phyloP scores from a whole-genome alignment of 1,140 invertebrate species.

The Diabrotica undecimpunctata region DNA sequence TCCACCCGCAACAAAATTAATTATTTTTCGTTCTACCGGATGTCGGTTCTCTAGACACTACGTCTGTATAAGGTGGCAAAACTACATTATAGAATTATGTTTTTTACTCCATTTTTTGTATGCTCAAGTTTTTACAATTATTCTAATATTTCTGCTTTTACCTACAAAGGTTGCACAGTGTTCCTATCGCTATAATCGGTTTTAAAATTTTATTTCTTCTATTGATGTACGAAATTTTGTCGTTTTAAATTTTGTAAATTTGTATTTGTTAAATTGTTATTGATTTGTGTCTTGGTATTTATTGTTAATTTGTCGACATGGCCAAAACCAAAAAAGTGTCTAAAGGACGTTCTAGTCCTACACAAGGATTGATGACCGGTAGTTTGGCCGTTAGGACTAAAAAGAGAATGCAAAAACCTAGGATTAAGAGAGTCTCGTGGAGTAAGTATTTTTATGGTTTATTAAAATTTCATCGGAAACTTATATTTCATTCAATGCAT shows the following conservation, averaged over 20 bases:
- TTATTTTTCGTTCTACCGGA: no score
- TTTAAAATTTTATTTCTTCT: slow-evolving; percentile 4
- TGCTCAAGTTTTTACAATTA: neutral
- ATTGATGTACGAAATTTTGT: neutral
- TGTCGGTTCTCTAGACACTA: no score
- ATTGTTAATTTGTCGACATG: slow-evolving; percentile 19
- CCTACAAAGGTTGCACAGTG: neutral
- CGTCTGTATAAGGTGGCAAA: no score
- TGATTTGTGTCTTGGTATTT: neutral
- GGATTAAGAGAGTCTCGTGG: slow-evolving; percentile 33
- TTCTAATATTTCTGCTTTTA: neutral
- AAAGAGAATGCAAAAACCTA: slow-evolving; percentile 21
- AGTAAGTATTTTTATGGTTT: slow-evolving; percentile 25
- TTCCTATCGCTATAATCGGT: no score
- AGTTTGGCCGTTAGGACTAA: slow-evolving; percentile 1
- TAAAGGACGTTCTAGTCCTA: slow-evolving; percentile 16
- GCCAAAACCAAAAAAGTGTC: slow-evolving; percentile 24
- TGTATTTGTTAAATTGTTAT: slow-evolving; percentile 7
- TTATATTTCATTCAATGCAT: neutral
- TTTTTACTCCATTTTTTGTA: neutral
- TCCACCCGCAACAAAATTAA: no score
- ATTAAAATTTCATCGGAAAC: neutral
- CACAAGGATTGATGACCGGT: neutral
- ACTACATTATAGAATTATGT: neutral
- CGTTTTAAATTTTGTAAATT: neutral